These are phyloP conservation scores for Drosophila parabipectinata DNA, from an alignment of 1,140 invertebrate genomes.

Conservation along the genomic window DNA sequence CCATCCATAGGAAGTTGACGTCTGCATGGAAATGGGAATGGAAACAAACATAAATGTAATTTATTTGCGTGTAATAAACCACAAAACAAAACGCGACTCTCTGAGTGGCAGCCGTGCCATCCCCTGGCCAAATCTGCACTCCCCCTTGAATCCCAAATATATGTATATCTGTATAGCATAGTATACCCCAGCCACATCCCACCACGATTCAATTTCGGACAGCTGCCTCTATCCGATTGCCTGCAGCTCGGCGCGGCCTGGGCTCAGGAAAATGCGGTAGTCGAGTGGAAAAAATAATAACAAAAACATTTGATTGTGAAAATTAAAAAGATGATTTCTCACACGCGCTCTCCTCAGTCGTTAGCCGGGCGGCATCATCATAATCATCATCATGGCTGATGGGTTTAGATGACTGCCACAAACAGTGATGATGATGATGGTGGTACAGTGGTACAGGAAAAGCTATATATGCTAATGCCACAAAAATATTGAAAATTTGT, in stretches of 20 bases:
- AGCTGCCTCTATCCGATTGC: slow-evolving; percentile 49
- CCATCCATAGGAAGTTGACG: slow-evolving; percentile 10
- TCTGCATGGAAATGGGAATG: slow-evolving; percentile 42
- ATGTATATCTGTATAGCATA: slow-evolving; percentile 3
- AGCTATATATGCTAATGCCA: background rate
- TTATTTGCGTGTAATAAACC: slow-evolving; percentile 82
- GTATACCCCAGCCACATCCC: slow-evolving; percentile 14
- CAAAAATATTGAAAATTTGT: slow-evolving; percentile 1
- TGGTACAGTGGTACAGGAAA: background rate
- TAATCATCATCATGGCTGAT: slow-evolving; percentile 34
- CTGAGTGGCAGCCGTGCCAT: slow-evolving; percentile 21
- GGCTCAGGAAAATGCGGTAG: slow-evolving; percentile 43
- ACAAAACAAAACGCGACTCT: slow-evolving; percentile 66
- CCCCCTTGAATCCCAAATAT: slow-evolving; percentile 13
- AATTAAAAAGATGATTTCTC: slow-evolving; percentile 81
- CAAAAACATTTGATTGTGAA: slow-evolving; percentile 78
- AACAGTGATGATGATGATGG: slow-evolving; percentile 24
- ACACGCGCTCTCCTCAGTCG: slow-evolving; percentile 54
- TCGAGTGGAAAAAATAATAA: slow-evolving; percentile 54
- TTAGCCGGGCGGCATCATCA: slow-evolving; percentile 22
- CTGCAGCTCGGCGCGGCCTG: slow-evolving; percentile 7
- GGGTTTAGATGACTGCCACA: slow-evolving; percentile 25
- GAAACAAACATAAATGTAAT: slow-evolving; percentile 78
- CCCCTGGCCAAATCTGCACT: background rate
- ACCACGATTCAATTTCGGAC: slow-evolving; percentile 59